Evolutionary conservation across 2,113 vertebrate genomes (phyloP).

Genomic region (Malurus cyaneus): DNA sequence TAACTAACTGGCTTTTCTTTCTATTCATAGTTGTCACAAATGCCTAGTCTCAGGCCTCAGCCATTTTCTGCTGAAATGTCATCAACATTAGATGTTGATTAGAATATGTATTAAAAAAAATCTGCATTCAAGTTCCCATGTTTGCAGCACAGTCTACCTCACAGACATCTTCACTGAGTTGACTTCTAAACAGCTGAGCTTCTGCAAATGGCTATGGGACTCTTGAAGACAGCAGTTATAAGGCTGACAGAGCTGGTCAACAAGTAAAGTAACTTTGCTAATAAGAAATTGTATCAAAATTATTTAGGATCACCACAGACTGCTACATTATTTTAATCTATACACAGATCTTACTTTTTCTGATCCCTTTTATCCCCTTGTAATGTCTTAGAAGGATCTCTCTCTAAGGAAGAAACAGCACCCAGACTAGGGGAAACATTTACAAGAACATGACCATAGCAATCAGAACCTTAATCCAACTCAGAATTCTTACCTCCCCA

Average conservation of each 20-base stretch:
- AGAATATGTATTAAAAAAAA: not conserved
- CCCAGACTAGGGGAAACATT: not conserved
- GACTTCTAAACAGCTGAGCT: not conserved
- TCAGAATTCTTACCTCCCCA: conserved; percentile 89
- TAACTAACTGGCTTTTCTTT: not conserved
- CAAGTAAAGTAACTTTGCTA: not conserved
- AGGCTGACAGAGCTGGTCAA: not conserved
- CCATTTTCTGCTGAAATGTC: not conserved
- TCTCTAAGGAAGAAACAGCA: not conserved
- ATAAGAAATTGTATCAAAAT: not conserved
- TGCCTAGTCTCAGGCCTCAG: not conserved
- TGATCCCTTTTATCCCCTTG: not conserved
- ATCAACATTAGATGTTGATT: not conserved
- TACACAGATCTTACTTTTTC: not conserved
- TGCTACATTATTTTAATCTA: not conserved
- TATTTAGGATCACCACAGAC: not conserved
- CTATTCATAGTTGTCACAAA: not conserved
- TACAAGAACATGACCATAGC: not conserved
- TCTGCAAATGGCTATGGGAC: not conserved
- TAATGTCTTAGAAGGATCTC: not conserved
- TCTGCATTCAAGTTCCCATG: rapidly evolving
- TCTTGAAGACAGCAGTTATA: not conserved
- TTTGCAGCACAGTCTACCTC: not conserved
- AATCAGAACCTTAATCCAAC: not conserved
- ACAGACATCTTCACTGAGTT: not conserved